Evolutionary conservation across 2,888 invertebrate genomes (phyloP).

Genomic region (Tricholauxania praeusta): DNA sequence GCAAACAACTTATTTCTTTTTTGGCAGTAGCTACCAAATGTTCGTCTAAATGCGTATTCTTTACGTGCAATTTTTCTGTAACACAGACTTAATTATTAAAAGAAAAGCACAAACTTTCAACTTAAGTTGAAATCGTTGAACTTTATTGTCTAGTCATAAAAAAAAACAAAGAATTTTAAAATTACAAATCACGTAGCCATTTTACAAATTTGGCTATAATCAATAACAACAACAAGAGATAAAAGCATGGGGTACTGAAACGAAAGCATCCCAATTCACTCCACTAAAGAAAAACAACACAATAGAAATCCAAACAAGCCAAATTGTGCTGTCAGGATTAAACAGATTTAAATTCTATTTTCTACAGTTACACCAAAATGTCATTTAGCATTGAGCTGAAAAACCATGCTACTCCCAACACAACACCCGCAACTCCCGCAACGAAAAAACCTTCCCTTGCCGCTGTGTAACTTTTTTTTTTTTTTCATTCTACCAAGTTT

Average conservation of each 20-base stretch:
- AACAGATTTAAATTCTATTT: conserved; percentile 61
- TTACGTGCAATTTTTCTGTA: too few species aligned
- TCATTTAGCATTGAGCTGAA: conserved; percentile 51
- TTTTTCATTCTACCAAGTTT: conserved; percentile 54
- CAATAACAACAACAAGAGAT: conserved; percentile 52
- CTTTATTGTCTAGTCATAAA: conserved; percentile 24
- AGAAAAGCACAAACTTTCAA: too few species aligned
- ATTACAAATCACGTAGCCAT: conserved; percentile 57
- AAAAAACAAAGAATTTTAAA: conserved; percentile 50
- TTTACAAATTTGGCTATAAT: conserved; percentile 59
- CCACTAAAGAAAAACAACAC: conserved; percentile 13
- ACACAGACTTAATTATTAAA: too few species aligned
- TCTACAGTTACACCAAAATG: conserved; percentile 45
- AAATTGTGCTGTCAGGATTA: conserved; percentile 52
- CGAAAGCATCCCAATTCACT: background rate
- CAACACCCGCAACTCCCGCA: background rate
- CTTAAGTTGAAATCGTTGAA: background rate
- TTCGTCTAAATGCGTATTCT: too few species aligned
- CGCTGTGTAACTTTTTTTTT: conserved; percentile 22
- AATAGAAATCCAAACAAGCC: conserved; percentile 38
- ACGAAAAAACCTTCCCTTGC: background rate
- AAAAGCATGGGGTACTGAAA: conserved; percentile 29
- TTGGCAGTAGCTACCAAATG: too few species aligned
- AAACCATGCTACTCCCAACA: background rate
- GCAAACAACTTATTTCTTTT: too few species aligned